Percentiles rank a stretch among this genome's conserved stretches.
Evolutionary conservation across 2,113 vertebrate genomes (phyloP).

Genomic region (Periophthalmus modestus): DNA sequence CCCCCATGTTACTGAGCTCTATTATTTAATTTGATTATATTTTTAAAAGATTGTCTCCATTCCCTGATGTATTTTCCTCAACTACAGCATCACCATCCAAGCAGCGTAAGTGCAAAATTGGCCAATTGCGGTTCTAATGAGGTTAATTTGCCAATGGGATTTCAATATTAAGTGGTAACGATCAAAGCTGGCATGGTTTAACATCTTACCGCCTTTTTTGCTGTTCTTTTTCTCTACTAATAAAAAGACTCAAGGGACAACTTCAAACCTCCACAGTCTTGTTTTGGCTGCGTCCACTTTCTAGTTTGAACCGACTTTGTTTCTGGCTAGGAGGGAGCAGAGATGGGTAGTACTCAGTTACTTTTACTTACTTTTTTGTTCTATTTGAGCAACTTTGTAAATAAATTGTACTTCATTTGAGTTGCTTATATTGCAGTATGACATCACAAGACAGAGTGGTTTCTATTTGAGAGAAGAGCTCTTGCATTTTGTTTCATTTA

Average conservation of each 20-base stretch:
- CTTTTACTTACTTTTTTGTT: too few species aligned
- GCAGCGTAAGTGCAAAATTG: neutral
- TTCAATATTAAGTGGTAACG: slow-evolving; percentile 4
- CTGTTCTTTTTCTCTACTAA: neutral
- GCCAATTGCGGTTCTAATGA: slow-evolving; percentile 7
- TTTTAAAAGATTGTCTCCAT: neutral
- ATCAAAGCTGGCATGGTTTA: slow-evolving; percentile 4
- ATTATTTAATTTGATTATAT: too few species aligned
- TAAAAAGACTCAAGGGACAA: neutral
- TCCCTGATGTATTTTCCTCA: neutral
- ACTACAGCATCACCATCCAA: neutral
- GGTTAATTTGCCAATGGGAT: slow-evolving; percentile 34
- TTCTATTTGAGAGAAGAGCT: too few species aligned
- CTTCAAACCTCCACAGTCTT: neutral
- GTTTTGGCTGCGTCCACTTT: slow-evolving; percentile 10
- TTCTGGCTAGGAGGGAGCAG: neutral
- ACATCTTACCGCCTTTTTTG: neutral
- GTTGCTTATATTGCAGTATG: too few species aligned
- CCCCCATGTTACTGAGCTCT: too few species aligned
- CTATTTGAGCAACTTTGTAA: too few species aligned
- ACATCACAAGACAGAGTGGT: too few species aligned
- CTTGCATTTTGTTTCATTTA: too few species aligned
- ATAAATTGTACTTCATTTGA: too few species aligned
- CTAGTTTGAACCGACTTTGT: slow-evolving; percentile 14
- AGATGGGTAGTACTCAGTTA: too few species aligned